Evolutionary conservation across 2,113 vertebrate species (phyloP).

Genomic region (Sorex araneus): DNA sequence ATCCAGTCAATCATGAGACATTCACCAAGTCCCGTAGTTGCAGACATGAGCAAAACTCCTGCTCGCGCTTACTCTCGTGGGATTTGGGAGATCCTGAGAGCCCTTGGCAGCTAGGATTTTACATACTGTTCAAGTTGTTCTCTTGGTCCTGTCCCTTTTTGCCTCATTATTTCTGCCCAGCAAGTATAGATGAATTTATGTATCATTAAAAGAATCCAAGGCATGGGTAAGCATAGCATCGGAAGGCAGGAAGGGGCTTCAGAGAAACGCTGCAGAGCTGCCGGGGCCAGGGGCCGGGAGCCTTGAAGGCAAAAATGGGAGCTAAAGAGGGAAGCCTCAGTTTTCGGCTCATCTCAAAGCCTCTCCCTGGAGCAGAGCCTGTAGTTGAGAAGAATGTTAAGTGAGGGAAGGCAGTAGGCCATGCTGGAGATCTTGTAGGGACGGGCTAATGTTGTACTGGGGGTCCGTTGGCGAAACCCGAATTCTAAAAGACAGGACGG

Average conservation of each 20-base stretch:
- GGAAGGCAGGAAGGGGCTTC: not conserved
- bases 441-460: not conserved
- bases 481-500: not conserved
- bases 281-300: not conserved
- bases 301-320: not conserved
- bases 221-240: not conserved
- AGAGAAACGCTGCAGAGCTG: not conserved
- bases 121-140: constrained; percentile 36
- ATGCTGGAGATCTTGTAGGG: not conserved
- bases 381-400: not conserved
- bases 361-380: not conserved
- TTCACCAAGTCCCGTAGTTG: not conserved
- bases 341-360: not conserved
- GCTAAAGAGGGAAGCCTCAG: constrained; percentile 24
- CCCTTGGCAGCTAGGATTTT: constrained; percentile 43
- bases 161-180: constrained; percentile 1
- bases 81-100: not conserved
- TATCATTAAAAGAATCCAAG: constrained; percentile 1
- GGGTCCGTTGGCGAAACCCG: not conserved
- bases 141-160: not conserved
- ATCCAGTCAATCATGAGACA: constrained; percentile 44
- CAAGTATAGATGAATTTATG: not conserved
- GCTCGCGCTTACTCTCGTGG: not conserved
- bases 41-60: not conserved
- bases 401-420: not conserved